Evolutionary conservation across 1,140 invertebrate genomes (phyloP).

Genomic region (Cydia strobilella): DNA sequence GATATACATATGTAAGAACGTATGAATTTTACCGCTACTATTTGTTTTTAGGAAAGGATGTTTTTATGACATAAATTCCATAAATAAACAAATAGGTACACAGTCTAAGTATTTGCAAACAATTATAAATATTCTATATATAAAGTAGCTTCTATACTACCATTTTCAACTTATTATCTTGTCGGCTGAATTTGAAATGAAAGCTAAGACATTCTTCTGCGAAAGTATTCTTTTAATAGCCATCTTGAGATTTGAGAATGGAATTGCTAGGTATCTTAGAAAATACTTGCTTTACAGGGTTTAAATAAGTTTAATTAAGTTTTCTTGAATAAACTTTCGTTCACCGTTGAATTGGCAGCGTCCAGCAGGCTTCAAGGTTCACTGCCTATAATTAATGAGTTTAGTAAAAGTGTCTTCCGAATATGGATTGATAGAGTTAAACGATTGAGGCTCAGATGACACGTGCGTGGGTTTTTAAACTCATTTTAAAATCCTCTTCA

Average conservation of each 20-base stretch:
- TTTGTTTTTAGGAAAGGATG: not conserved
- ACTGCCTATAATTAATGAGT: slow-evolving; percentile 7
- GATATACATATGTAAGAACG: not conserved
- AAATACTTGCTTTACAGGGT: not conserved
- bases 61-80: not conserved
- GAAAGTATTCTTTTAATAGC: slow-evolving; percentile 5
- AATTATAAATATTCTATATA: too few relatives aligned
- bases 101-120: too few relatives aligned
- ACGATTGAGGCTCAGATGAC: not conserved
- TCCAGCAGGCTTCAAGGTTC: not conserved
- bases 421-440: not conserved
- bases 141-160: too few relatives aligned
- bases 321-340: not conserved
- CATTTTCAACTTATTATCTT: not conserved
- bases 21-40: not conserved
- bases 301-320: not conserved
- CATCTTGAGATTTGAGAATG: not conserved
- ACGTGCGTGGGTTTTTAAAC: not conserved
- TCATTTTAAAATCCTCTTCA: not conserved
- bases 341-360: not conserved
- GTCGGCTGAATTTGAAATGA: too few relatives aligned
- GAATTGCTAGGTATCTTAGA: slow-evolving; percentile 2
- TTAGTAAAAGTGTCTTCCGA: slow-evolving; percentile 2
- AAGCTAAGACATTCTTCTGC: not conserved
- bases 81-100: not conserved